A percentile compares a stretch with the other conserved stretches of the same genome.
phyloP scores from a whole-genome alignment of 2,797 vertebrate species.

The Spinus olivaceus region DNA sequence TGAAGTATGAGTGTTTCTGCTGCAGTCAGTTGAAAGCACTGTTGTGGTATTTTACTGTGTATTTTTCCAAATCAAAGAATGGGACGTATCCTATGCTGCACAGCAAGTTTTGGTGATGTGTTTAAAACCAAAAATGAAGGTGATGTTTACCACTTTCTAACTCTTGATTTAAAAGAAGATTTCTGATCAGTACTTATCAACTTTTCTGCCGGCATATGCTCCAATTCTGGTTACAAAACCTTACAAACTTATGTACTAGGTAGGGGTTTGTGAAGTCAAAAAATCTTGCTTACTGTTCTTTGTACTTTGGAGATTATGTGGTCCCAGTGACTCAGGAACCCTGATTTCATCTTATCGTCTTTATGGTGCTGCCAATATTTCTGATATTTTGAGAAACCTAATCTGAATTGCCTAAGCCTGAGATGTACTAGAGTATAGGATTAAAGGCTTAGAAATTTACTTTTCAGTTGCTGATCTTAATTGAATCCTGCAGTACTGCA shows the following conservation, averaged over 20 bases:
- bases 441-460: neutral
- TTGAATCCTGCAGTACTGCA: neutral
- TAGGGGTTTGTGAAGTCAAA: neutral
- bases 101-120: neutral
- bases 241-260: neutral
- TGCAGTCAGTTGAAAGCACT: neutral
- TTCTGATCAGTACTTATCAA: neutral
- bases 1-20: neutral
- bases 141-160: neutral
- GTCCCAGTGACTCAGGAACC: neutral
- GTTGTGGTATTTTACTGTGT: neutral
- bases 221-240: neutral
- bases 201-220: neutral
- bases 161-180: neutral
- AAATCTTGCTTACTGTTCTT: neutral
- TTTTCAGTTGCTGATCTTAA: neutral
- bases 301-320: neutral
- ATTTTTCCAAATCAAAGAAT: neutral
- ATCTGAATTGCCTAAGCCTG: neutral
- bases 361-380: neutral
- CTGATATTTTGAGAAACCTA: neutral
- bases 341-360: neutral
- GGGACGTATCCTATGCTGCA: neutral
- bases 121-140: neutral
- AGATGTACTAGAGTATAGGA: neutral